Conservation (phyloP, 2,113 vertebrate genomes). For the Capreolus pygargus region DNA sequence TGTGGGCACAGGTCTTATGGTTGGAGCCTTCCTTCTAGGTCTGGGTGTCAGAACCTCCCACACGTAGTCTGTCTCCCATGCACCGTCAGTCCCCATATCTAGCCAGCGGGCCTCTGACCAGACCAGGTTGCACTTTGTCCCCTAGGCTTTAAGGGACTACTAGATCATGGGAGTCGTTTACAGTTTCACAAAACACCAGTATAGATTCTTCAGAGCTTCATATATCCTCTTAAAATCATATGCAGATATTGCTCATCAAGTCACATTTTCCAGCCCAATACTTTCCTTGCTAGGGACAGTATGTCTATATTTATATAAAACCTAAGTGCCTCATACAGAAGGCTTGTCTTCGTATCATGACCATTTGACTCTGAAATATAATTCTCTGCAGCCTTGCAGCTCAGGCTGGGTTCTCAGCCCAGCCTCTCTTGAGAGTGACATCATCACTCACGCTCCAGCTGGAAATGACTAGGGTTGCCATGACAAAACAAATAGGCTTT, state of each 20-base stretch:
- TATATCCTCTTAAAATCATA: not conserved
- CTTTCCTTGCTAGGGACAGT: not conserved
- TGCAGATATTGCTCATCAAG: not conserved
- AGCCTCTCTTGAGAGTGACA: constrained; percentile 7
- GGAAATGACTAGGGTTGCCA: constrained; percentile 60
- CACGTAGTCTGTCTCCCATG: not conserved
- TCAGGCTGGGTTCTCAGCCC: not conserved
- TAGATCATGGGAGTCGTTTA: not conserved
- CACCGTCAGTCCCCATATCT: not conserved
- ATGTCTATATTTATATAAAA: not conserved
- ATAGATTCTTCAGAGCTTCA: not conserved
- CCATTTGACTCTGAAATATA: not conserved
- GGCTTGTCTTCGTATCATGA: not conserved
- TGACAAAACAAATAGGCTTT: constrained; percentile 55
- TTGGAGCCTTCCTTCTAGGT: not conserved
- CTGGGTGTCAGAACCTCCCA: not conserved
- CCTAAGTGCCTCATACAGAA: not conserved
- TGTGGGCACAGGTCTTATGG: not conserved
- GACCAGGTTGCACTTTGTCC: not conserved
- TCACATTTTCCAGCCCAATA: not conserved
- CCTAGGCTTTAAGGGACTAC: constrained; percentile 18
- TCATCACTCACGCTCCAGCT: constrained; percentile 61
- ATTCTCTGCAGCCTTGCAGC: not conserved
- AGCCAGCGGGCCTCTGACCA: constrained; percentile 36
- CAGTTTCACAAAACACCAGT: not conserved